phyloP scores from a whole-genome alignment of 2,113 vertebrate genomes.

The Tonatia bakeri region DNA sequence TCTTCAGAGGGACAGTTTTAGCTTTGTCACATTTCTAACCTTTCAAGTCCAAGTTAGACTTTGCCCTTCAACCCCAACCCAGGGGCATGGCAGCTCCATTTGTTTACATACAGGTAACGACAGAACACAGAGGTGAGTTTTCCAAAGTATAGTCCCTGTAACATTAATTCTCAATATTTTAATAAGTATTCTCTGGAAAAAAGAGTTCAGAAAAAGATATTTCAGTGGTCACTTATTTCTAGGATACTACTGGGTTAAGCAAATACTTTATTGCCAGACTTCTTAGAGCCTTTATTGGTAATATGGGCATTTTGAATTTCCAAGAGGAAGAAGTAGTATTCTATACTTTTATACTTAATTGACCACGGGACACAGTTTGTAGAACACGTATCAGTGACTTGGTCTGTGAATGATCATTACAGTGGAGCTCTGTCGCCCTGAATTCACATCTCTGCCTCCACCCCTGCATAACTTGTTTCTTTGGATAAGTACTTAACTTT shows the following conservation, averaged over 20 bases:
- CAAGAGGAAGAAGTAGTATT: neutral
- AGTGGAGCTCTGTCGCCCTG: neutral
- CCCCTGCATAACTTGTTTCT: neutral
- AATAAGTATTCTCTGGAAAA: neutral
- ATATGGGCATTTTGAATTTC: neutral
- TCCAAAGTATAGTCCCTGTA: neutral
- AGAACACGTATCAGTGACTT: neutral
- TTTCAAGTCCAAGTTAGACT: neutral
- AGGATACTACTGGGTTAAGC: neutral
- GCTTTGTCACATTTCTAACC: neutral
- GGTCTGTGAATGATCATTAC: neutral
- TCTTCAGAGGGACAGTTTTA: neutral
- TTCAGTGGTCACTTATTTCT: neutral
- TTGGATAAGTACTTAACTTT: neutral
- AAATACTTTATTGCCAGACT: neutral
- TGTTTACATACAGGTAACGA: neutral
- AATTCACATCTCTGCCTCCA: neutral
- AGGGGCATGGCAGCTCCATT: neutral
- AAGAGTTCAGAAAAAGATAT: neutral
- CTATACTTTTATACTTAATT: neutral
- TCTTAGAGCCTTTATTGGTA: neutral
- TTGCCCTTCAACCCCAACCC: too few relatives aligned
- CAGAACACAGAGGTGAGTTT: neutral
- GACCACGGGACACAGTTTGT: neutral
- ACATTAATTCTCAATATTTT: neutral